phyloP scores from a whole-genome alignment of 2,113 vertebrate species.

The Loxodonta africana region DNA sequence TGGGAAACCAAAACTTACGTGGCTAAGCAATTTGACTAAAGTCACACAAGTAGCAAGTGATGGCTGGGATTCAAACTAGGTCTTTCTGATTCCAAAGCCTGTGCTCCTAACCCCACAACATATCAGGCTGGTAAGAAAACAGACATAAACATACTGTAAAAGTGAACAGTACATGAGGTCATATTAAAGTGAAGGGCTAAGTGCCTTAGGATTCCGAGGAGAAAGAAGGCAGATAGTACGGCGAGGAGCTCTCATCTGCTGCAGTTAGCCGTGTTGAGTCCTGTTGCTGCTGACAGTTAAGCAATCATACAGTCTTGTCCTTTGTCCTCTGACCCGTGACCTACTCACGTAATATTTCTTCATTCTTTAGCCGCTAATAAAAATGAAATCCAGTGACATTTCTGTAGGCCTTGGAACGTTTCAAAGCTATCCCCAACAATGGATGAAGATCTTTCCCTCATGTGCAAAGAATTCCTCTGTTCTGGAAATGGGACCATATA shows the following conservation, averaged over 20 bases:
- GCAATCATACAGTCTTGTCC: not conserved
- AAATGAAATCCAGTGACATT: not conserved
- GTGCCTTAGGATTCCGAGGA: not conserved
- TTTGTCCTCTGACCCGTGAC: not conserved
- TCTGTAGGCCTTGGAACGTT: not conserved
- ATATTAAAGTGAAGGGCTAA: not conserved
- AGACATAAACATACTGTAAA: not conserved
- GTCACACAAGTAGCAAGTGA: not conserved
- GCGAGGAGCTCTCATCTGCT: not conserved
- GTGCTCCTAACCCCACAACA: not conserved
- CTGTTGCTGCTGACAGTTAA: not conserved
- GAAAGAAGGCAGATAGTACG: too few relatives aligned
- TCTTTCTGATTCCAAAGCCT: not conserved
- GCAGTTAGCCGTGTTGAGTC: not conserved
- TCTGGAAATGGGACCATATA: not conserved
- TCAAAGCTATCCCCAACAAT: conserved; percentile 27
- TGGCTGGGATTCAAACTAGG: conserved; percentile 26
- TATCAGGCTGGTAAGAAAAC: not conserved
- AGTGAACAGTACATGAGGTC: not conserved
- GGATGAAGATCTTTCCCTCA: conserved; percentile 8
- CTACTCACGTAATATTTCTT: not conserved
- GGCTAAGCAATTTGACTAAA: conserved; percentile 11
- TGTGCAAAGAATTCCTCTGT: not conserved
- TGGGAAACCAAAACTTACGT: conserved; percentile 39
- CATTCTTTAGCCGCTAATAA: not conserved